Conservation (phyloP, 35 echinoderm and acorn worm genomes). For the Lytechinus variegatus region DNA sequence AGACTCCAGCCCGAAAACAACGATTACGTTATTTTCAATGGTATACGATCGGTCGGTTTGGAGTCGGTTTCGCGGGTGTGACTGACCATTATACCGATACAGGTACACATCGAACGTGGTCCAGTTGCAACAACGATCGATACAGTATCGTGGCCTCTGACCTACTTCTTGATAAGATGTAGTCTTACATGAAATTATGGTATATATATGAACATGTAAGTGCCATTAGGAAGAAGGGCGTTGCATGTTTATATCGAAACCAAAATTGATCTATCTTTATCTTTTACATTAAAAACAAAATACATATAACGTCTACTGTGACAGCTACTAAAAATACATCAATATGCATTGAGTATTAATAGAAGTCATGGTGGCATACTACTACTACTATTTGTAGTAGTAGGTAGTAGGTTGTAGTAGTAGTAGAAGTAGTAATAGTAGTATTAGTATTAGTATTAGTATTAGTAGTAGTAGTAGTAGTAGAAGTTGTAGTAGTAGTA, state of each 20-base stretch:
- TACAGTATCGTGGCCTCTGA: neutral
- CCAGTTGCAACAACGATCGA: neutral
- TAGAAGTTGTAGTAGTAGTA: slow-evolving; percentile 14
- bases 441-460: slow-evolving; percentile 15
- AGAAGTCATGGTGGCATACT: neutral
- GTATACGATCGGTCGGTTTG: no score
- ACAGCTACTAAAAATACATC: neutral
- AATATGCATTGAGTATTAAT: neutral
- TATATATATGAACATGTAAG: no score
- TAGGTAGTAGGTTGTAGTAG: slow-evolving; percentile 14
- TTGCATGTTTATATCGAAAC: no score
- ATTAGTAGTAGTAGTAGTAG: neutral
- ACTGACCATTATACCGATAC: neutral
- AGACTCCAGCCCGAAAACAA: no score
- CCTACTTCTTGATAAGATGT: neutral
- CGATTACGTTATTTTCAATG: no score
- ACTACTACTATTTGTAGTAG: no score
- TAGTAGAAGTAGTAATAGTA: slow-evolving; percentile 4
- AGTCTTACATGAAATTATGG: no score
- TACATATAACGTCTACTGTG: neutral
- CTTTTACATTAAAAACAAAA: no score
- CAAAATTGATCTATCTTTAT: no score
- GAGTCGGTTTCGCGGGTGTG: no score
- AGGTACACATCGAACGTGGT: neutral
- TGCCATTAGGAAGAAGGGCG: no score